Percentiles rank a stretch among this genome's conserved stretches.
These are phyloP conservation scores for Belgica antarctica DNA, from an alignment of 2,888 invertebrate genomes.

Conservation along the genomic window DNA sequence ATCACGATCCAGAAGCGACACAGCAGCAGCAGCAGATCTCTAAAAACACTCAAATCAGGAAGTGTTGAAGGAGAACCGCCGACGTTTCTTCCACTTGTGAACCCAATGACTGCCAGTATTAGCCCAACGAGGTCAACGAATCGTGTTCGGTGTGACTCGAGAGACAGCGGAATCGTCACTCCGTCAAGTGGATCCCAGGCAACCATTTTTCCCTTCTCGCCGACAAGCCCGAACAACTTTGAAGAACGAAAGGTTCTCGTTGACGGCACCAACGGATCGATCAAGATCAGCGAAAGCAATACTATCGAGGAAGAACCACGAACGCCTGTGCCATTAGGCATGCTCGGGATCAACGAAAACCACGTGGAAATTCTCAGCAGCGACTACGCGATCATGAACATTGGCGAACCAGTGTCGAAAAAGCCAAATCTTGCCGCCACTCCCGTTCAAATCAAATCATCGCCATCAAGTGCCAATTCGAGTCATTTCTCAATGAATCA, in stretches of 20 bases:
- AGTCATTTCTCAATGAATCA: slow-evolving; percentile 34
- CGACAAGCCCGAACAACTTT: slow-evolving; percentile 62
- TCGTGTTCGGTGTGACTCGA: slow-evolving; percentile 53
- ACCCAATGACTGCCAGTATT: slow-evolving; percentile 44
- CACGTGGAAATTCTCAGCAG: slow-evolving; percentile 46
- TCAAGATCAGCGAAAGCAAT: slow-evolving; percentile 49
- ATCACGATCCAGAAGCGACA: slow-evolving; percentile 58
- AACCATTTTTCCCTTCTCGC: slow-evolving; percentile 68
- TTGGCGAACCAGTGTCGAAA: slow-evolving; percentile 44
- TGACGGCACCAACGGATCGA: slow-evolving; percentile 52
- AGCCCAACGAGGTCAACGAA: slow-evolving; percentile 45
- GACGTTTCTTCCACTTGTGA: slow-evolving; percentile 46
- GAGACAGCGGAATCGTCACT: slow-evolving; percentile 56
- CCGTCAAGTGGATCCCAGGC: slow-evolving; percentile 60
- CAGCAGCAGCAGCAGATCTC: slow-evolving; percentile 47
- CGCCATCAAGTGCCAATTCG: slow-evolving; percentile 21
- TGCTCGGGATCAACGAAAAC: background rate
- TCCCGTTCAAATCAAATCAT: slow-evolving; percentile 37
- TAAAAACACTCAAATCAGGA: slow-evolving; percentile 46
- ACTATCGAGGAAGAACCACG: slow-evolving; percentile 41
- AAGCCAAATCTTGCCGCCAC: slow-evolving; percentile 39
- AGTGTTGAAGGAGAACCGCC: slow-evolving; percentile 44
- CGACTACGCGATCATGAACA: slow-evolving; percentile 47
- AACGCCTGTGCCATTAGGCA: slow-evolving; percentile 23
- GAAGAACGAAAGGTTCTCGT: slow-evolving; percentile 51